phyloP scores from a whole-genome alignment of 2,113 vertebrate genomes.

The Oreochromis niloticus region DNA sequence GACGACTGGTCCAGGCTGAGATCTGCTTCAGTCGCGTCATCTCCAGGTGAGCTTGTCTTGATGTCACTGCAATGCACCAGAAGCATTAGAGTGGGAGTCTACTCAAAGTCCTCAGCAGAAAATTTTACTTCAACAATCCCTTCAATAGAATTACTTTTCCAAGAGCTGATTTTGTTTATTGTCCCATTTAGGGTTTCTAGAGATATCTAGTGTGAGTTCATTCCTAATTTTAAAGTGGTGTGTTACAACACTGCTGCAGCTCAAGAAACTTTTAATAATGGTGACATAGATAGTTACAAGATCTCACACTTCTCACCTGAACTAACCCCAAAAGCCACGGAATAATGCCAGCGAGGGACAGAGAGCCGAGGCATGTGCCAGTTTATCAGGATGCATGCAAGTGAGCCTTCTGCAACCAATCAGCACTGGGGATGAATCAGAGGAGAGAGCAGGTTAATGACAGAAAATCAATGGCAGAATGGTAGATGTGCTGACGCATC shows the following conservation, averaged over 20 bases:
- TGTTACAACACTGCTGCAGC: not conserved
- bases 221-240: no score
- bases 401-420: not conserved
- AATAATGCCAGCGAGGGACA: not conserved
- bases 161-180: not conserved
- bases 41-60: slow-evolving; percentile 43
- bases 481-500: not conserved
- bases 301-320: not conserved
- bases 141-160: not conserved
- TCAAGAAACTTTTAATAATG: not conserved
- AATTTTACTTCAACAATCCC: not conserved
- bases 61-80: not conserved
- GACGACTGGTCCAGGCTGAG: slow-evolving; percentile 56
- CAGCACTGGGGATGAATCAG: not conserved
- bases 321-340: not conserved
- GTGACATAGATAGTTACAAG: not conserved
- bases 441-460: not conserved
- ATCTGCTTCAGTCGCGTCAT: slow-evolving; percentile 64
- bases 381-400: not conserved
- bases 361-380: not conserved
- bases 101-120: not conserved
- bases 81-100: not conserved
- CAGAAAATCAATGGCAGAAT: not conserved
- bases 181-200: not conserved
- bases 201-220: no score